Evolutionary conservation across 2,113 vertebrate species (phyloP), one percentile per base, ranked within the genome.

Genomic region (Cinclus mexicanus): DNA sequence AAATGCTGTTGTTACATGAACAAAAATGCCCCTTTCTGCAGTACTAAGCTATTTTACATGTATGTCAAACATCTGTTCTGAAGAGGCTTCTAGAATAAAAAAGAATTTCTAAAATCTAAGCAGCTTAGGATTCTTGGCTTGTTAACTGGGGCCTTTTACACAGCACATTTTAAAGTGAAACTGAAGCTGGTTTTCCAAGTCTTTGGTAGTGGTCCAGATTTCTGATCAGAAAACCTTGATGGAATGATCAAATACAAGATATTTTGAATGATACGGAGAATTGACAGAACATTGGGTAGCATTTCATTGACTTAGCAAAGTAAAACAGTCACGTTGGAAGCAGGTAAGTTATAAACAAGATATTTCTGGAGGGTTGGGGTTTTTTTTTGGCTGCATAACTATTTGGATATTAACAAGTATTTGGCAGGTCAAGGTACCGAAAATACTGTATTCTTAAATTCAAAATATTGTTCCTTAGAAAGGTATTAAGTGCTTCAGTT

Each of bases 401-500:
- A 46, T 95, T 89, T 90, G 65, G 35, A 71, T 78, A 90, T 61
- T 78, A 87, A 72, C 31, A 94, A 92, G 33, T 60, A 94, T 97
- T 97, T 97, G 94, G 88, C 79, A 94, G 80, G 85, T 89, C 70
- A 90, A 95, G 47, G 68, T 92, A 97, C 52, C 95, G 88, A 97
- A 94, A 98, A 97, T 96, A 95, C 9, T 95, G 77, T 89, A 92
- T 93, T 95, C 88, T 97, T 86, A 96, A 95, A 97, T 63, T 93
- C 83, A 89, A 57, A 94, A 96, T 41, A 72, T 83, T 71, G 69
- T 90, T 98, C 70, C 64, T 97, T 92, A 97, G 81, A 94, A 81
- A 97, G 59, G 71, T 81, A 25, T 95, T 96, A 97, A 95, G 89
- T 97, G 96, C 89, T 95, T 96, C 83, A 77, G 87, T 97, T 97